Evolutionary conservation across 2,888 invertebrate species (phyloP), one percentile per base, ranked within the genome.

Genomic region (Andrena dorsata): DNA sequence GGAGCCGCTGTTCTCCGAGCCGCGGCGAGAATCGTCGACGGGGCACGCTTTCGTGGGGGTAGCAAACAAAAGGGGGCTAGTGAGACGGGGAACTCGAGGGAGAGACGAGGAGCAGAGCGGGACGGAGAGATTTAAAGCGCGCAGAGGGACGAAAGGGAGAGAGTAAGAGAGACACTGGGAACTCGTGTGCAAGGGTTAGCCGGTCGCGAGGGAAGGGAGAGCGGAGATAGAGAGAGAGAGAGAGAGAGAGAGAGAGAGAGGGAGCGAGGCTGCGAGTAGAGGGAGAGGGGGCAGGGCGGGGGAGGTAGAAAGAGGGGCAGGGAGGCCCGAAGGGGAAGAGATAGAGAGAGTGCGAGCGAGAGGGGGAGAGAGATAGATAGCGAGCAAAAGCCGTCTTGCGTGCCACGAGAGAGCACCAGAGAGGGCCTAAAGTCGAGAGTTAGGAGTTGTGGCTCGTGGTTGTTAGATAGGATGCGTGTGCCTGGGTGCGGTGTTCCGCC

Each of bases 391-490:
- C 70, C 78, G 84, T 80, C 76, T 83, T 83, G 81, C 84, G 80
- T 79, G 82, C 78, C 73, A 84, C 76, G 74, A 83, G 87, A 75
- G 69, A 82, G 81, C 49, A 76, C 10, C 65, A 85, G 82, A 86
- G 83, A 80, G 86, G 78, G 86, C 81, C 80, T 74, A 87, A 86
- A 88, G 88, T 91, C 89, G 90, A 88, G 89, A 89, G 92, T 90
- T 90, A 88, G 89, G 89, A 92, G 92, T 82, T 92, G 93, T 91
- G 92, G 92, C 91, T 89, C 91, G 93, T 90, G 86, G 92, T 92
- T 92, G 92, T 92, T 92, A 90, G 93, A 89, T 93, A 93, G 93
- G 93, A 94, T 94, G 94, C 94, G 92, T 93, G 93, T 92, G 92
- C 92, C 90, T 93, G 93, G 92, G 93, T 91, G 93, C 93, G 92